Conservation (phyloP, 2,797 vertebrate genomes). For the Mus minutoides region DNA sequence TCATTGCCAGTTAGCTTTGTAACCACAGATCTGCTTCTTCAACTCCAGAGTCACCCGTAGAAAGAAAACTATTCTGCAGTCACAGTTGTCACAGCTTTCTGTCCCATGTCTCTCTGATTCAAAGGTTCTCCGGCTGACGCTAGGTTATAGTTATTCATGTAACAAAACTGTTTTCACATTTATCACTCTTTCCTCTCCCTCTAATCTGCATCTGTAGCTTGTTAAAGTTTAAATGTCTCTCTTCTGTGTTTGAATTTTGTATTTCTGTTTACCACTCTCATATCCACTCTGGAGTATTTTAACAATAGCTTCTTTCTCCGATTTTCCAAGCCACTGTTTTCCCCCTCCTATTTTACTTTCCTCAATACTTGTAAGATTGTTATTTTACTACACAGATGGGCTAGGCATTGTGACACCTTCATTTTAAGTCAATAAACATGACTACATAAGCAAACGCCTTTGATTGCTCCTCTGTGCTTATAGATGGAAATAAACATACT, state of each 20-base stretch:
- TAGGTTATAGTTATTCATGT: not conserved
- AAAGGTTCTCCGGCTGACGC: not conserved
- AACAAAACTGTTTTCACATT: not conserved
- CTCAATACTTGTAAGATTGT: not conserved
- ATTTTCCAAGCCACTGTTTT: not conserved
- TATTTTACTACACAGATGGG: not conserved
- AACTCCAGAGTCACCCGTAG: not conserved
- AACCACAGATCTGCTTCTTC: not conserved
- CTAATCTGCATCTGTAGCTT: not conserved
- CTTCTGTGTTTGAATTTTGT: not conserved
- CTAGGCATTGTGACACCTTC: not conserved
- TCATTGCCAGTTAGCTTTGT: not conserved
- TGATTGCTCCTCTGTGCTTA: not conserved
- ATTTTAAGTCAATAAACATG: not conserved
- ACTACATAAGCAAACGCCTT: not conserved
- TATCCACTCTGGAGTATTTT: not conserved
- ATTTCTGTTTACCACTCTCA: not conserved
- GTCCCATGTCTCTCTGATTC: not conserved
- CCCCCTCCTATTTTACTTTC: not conserved
- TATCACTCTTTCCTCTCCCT: not conserved
- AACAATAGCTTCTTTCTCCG: not conserved
- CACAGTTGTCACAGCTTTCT: constrained; percentile 16
- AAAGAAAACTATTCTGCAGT: not conserved
- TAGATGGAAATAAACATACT: constrained; percentile 7
- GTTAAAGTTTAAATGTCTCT: not conserved